phyloP scores from a whole-genome alignment of 2,888 invertebrate genomes.

The Macroteleia sp. region DNA sequence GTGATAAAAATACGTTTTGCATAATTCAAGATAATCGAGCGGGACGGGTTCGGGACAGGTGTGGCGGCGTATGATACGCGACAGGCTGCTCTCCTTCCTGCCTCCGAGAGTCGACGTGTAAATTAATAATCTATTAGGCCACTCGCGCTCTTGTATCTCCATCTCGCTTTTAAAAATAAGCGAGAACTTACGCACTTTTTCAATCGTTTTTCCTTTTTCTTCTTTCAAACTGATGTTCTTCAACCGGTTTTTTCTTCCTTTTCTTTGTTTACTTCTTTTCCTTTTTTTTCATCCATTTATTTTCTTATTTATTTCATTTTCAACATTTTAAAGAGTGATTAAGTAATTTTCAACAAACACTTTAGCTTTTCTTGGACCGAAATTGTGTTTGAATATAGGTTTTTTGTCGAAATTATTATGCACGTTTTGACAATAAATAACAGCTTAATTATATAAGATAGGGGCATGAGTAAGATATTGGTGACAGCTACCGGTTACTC shows the following conservation, averaged over 20 bases:
- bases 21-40: too few species aligned
- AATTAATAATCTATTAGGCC: slow-evolving; percentile 82
- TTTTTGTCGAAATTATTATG: too few species aligned
- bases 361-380: too few species aligned
- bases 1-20: too few species aligned
- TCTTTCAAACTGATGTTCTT: too few species aligned
- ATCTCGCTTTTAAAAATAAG: slow-evolving; percentile 27
- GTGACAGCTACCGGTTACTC: not conserved
- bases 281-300: too few species aligned
- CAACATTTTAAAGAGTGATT: not conserved
- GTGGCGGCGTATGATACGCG: slow-evolving; percentile 65
- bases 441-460: slow-evolving; percentile 1
- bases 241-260: not conserved
- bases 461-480: not conserved
- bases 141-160: slow-evolving; percentile 40
- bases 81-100: slow-evolving; percentile 68
- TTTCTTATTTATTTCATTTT: too few species aligned
- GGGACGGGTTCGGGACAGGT: too few species aligned
- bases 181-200: slow-evolving; percentile 18
- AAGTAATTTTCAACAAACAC: too few species aligned
- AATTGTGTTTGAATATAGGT: too few species aligned
- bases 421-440: not conserved
- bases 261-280: not conserved
- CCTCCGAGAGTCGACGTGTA: slow-evolving; percentile 73
- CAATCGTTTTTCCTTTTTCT: slow-evolving; percentile 8